phyloP scores from a whole-genome alignment of 2,113 vertebrate species.

The Pan paniscus region DNA sequence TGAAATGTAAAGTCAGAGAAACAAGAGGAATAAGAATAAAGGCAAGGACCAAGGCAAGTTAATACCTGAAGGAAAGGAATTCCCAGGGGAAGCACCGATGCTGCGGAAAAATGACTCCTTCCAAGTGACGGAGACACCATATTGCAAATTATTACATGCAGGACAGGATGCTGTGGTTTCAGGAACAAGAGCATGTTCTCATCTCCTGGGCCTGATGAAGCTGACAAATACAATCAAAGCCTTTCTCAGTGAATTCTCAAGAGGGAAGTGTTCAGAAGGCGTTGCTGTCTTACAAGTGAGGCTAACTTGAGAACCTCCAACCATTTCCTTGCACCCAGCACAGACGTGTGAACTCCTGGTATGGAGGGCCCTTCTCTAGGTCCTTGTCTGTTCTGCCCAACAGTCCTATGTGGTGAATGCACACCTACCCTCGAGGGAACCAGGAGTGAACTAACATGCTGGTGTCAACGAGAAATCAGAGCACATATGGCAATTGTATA shows the following conservation, averaged over 20 bases:
- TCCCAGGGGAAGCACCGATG: neutral
- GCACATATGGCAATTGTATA: fast-evolving
- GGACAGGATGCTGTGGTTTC: neutral
- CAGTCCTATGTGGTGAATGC: fast-evolving
- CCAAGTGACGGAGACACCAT: neutral
- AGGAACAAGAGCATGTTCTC: constrained; percentile 29
- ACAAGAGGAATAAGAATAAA: neutral
- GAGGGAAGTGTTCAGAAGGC: neutral
- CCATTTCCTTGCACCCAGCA: fast-evolving
- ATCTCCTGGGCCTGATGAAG: constrained; percentile 40
- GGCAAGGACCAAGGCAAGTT: neutral
- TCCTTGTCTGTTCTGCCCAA: neutral
- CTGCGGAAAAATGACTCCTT: neutral
- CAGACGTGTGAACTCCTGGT: fast-evolving
- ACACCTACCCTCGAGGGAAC: neutral
- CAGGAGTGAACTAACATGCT: fast-evolving
- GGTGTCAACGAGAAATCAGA: neutral
- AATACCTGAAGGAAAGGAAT: neutral
- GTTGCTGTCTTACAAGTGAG: neutral
- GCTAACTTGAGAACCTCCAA: neutral
- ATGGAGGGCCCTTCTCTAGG: neutral
- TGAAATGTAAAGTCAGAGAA: fast-evolving
- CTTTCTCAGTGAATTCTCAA: constrained; percentile 19
- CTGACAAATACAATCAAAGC: constrained; percentile 63
- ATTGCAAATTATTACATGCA: neutral